Conservation (phyloP, 2,113 vertebrate species). For the Willisornis vidua region DNA sequence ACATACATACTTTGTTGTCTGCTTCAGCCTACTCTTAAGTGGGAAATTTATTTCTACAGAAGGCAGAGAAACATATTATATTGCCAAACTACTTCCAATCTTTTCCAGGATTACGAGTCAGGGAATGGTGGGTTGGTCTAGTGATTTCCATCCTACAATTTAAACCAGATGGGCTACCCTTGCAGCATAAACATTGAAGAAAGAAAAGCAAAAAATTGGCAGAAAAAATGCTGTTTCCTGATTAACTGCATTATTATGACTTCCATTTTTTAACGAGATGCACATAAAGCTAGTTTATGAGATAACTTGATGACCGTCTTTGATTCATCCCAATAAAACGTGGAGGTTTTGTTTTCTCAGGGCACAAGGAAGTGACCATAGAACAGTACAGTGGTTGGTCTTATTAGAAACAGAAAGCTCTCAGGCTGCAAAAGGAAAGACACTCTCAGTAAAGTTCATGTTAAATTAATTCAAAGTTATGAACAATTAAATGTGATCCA, state of each 20-base stretch:
- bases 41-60: conserved; percentile 54
- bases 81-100: conserved; percentile 59
- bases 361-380: conserved; percentile 20
- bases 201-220: conserved; percentile 25
- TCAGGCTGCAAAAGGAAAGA: background rate
- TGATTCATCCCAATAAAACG: conserved; percentile 38
- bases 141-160: conserved; percentile 66
- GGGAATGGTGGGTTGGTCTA: conserved; percentile 63
- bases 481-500: background rate
- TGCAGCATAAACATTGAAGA: conserved; percentile 35
- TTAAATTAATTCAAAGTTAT: background rate
- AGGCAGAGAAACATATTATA: conserved; percentile 57
- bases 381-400: conserved; percentile 5
- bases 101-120: conserved; percentile 70
- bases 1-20: conserved; percentile 59
- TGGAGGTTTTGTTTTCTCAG: conserved; percentile 20
- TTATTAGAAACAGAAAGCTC: conserved; percentile 62
- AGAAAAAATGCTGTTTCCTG: conserved; percentile 44
- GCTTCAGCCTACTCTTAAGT: conserved; percentile 56
- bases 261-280: conserved; percentile 35
- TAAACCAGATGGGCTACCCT: conserved; percentile 72
- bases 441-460: background rate
- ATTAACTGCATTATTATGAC: conserved; percentile 57
- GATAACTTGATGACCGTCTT: conserved; percentile 29
- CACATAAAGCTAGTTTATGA: conserved; percentile 47